Evolutionary conservation across 1,140 invertebrate genomes (phyloP).

Genomic region (Microvelia longipes): DNA sequence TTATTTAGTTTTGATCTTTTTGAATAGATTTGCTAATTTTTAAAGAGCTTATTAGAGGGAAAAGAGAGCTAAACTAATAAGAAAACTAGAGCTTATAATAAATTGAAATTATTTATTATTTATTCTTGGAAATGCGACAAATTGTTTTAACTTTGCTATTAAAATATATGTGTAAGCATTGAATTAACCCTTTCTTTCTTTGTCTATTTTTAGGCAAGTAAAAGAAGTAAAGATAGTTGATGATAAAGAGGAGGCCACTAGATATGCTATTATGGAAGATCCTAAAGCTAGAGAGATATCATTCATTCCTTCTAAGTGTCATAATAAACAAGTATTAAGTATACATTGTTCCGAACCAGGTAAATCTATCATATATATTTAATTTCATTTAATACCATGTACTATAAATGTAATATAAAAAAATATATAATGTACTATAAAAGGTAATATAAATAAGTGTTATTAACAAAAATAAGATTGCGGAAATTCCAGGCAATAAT

Average conservation of each 20-base stretch:
- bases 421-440: background rate
- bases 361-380: slow-evolving; percentile 27
- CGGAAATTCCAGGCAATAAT: too few relatives aligned
- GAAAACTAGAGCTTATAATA: too few relatives aligned
- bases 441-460: too few relatives aligned
- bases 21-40: too few relatives aligned
- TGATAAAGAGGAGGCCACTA: slow-evolving; percentile 34
- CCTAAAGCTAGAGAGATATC: slow-evolving; percentile 61
- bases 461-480: too few relatives aligned
- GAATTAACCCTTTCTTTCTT: too few relatives aligned
- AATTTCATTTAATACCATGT: background rate
- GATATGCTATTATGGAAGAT: slow-evolving; percentile 61
- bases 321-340: slow-evolving; percentile 59
- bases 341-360: slow-evolving; percentile 59
- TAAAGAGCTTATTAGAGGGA: too few relatives aligned
- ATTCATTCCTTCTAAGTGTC: slow-evolving; percentile 57
- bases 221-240: slow-evolving; percentile 37
- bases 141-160: too few relatives aligned
- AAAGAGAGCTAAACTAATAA: too few relatives aligned
- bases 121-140: background rate
- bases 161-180: too few relatives aligned
- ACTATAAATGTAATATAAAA: background rate
- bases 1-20: too few relatives aligned
- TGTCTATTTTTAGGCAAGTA: slow-evolving; percentile 32
- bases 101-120: too few relatives aligned